Percentiles rank a stretch among this genome's conserved stretches.
phyloP scores from a whole-genome alignment of 2,888 invertebrate species.

The Kuschelorhynchus macadamiae region DNA sequence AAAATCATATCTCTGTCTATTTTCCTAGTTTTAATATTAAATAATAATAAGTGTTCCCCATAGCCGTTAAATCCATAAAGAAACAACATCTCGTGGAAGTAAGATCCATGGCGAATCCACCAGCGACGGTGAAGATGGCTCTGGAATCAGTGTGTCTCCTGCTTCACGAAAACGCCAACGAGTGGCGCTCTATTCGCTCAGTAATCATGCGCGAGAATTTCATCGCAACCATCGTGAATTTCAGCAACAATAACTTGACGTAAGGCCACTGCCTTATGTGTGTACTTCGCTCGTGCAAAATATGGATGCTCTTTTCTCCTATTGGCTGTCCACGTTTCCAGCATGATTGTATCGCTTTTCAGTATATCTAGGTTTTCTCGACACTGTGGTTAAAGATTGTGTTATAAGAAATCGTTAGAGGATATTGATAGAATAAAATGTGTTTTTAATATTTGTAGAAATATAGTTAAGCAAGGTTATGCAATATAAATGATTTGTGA shows the following conservation, averaged over 20 bases:
- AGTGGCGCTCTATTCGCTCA: constrained; percentile 94
- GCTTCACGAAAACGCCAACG: constrained; percentile 90
- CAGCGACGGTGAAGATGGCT: constrained; percentile 92
- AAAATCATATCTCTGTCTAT: too few species aligned
- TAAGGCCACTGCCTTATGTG: constrained; percentile 73
- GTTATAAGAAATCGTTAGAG: too few species aligned
- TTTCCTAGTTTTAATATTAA: too few species aligned
- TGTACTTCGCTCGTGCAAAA: not conserved
- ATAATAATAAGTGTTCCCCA: too few species aligned
- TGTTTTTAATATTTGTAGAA: too few species aligned
- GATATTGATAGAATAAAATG: too few species aligned
- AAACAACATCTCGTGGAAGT: constrained; percentile 96
- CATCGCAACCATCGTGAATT: constrained; percentile 94
- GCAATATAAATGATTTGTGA: too few species aligned
- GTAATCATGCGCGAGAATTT: constrained; percentile 96
- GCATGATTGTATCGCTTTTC: constrained; percentile 35
- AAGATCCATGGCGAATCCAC: constrained; percentile 95
- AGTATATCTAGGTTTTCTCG: constrained; percentile 28
- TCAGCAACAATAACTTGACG: constrained; percentile 93
- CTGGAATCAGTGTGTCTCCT: constrained; percentile 95
- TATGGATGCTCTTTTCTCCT: constrained; percentile 11
- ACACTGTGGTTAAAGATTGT: constrained; percentile 28
- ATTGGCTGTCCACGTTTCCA: constrained; percentile 21
- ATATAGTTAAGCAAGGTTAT: too few species aligned
- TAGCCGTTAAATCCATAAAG: constrained; percentile 95